Percentiles rank a stretch among this genome's conserved stretches.
Conservation (phyloP, 2,888 invertebrate species). For the Campopleginae sp. region DNA sequence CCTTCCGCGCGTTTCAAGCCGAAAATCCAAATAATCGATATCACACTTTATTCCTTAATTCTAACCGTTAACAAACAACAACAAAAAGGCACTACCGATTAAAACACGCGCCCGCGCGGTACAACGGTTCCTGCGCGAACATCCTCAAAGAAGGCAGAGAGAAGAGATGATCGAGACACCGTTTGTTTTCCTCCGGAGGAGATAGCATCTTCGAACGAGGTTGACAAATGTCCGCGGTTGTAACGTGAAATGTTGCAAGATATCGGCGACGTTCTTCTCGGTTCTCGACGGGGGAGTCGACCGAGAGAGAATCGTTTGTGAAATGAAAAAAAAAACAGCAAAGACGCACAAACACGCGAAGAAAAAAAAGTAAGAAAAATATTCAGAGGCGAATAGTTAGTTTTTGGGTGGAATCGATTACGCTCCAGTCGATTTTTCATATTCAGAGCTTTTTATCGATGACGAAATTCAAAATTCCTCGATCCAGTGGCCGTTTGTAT, state of each 20-base stretch:
- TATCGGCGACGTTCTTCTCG: constrained; percentile 46
- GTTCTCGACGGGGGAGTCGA: constrained; percentile 36
- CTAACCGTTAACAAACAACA: constrained; percentile 1
- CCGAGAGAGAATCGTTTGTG: background rate
- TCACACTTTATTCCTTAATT: background rate
- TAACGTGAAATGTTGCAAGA: constrained; percentile 62
- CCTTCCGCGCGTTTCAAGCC: no score
- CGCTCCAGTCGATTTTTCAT: constrained; percentile 23
- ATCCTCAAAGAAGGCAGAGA: background rate
- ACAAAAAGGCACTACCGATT: constrained; percentile 5
- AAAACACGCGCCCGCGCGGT: constrained; percentile 8
- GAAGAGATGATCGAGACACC: constrained; percentile 3
- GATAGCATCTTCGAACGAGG: constrained; percentile 65
- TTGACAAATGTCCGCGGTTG: constrained; percentile 66
- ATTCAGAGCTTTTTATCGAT: constrained; percentile 38
- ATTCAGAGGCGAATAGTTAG: constrained; percentile 7
- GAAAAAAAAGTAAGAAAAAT: background rate
- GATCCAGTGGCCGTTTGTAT: background rate
- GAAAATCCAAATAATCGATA: background rate
- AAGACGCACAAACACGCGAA: background rate
- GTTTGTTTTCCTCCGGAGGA: constrained; percentile 35
- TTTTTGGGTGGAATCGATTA: constrained; percentile 24
- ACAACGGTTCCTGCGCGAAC: constrained; percentile 14
- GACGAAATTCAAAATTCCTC: constrained; percentile 26
- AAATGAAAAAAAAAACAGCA: background rate